A percentile compares a stretch with the other conserved stretches of the same genome.
phyloP scores from a whole-genome alignment of 2,113 vertebrate species.

The Bufo gargarizans region DNA sequence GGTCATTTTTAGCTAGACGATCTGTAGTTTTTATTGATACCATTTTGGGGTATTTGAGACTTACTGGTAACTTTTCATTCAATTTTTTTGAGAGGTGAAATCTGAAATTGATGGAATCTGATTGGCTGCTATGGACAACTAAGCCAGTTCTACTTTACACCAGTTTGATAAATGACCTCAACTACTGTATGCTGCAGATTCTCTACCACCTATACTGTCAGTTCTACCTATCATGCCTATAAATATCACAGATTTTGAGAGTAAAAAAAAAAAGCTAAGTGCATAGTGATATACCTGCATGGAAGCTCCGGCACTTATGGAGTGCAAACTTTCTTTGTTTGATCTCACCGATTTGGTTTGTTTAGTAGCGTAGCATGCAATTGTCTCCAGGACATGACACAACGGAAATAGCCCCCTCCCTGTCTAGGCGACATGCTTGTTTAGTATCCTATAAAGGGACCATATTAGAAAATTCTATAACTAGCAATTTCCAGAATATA shows the following conservation, averaged over 20 bases:
- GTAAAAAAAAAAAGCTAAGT: neutral
- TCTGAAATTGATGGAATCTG: no score
- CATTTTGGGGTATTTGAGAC: no score
- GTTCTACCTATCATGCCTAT: neutral
- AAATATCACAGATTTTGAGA: neutral
- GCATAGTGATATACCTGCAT: neutral
- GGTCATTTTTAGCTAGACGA: no score
- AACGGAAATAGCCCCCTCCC: neutral
- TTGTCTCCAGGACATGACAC: conserved; percentile 5
- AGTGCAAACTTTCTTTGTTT: conserved; percentile 15
- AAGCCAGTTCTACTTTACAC: no score
- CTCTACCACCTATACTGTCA: neutral
- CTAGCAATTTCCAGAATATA: no score
- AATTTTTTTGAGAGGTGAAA: no score
- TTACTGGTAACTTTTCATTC: no score
- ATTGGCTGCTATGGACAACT: no score
- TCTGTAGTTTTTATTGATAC: no score
- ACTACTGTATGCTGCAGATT: neutral
- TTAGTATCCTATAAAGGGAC: no score
- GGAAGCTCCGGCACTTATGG: neutral
- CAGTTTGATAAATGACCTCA: no score
- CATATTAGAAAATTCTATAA: no score
- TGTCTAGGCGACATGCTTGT: neutral
- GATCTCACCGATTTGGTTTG: neutral
- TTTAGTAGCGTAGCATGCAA: neutral